Conservation (phyloP, 2,888 invertebrate species). For the Yponomeuta malinellus region DNA sequence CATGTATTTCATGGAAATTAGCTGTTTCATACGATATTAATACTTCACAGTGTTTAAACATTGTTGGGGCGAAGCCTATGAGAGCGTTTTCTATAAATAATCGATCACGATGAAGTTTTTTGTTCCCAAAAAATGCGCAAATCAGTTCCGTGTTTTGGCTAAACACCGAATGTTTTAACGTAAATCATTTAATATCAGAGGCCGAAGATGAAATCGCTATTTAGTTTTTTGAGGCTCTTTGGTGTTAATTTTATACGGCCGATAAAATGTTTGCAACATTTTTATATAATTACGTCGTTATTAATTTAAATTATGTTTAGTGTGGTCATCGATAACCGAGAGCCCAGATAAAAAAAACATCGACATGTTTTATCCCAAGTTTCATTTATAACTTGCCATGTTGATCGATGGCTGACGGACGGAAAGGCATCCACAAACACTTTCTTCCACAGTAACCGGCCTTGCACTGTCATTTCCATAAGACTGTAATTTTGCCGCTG, state of each 20-base stretch:
- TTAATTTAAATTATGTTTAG: background rate
- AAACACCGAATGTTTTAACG: conserved; percentile 17
- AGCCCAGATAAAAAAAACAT: background rate
- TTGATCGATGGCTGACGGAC: conserved; percentile 3
- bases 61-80: background rate
- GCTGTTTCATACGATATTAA: background rate
- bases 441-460: conserved; percentile 7
- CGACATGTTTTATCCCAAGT: background rate
- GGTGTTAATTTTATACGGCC: background rate
- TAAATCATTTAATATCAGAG: background rate
- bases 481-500: background rate
- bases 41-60: background rate
- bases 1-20: background rate
- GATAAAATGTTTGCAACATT: background rate
- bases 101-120: conserved; percentile 40
- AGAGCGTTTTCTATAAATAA: conserved; percentile 30
- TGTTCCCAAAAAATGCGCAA: conserved; percentile 32
- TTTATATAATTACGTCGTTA: background rate
- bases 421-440: background rate
- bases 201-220: background rate
- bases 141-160: conserved; percentile 39
- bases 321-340: background rate
- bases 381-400: background rate
- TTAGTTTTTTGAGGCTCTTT: background rate
- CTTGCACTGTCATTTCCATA: background rate